Conservation (phyloP, 2,113 vertebrate species). For the Cololabis saira region DNA sequence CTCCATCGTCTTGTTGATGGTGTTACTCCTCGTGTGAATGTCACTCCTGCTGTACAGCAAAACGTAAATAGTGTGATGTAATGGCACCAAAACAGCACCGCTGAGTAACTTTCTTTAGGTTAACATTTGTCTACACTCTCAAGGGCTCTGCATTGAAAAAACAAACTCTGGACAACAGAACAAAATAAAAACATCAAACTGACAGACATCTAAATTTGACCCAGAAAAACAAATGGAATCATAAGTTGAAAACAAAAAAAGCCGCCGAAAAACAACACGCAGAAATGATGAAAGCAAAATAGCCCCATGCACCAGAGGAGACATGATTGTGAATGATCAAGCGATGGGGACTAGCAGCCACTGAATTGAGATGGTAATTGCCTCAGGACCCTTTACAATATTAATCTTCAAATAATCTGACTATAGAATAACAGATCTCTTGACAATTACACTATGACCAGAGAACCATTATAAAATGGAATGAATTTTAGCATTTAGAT, state of each 20-base stretch:
- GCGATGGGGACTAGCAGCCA: constrained; percentile 25
- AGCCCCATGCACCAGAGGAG: constrained; percentile 18
- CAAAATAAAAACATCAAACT: neutral
- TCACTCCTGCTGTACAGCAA: neutral
- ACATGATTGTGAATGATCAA: constrained; percentile 31
- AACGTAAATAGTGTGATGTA: constrained; percentile 11
- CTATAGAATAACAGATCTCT: constrained; percentile 52
- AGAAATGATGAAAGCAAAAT: constrained; percentile 53
- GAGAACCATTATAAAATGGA: constrained; percentile 49
- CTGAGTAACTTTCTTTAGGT: constrained; percentile 13
- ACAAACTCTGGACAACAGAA: neutral
- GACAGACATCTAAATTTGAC: constrained; percentile 3
- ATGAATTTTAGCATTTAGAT: constrained; percentile 50
- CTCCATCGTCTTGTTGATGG: constrained; percentile 4
- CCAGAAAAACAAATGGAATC: constrained; percentile 38
- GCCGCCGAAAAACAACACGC: constrained; percentile 33
- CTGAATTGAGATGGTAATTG: constrained; percentile 46
- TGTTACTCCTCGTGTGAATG: constrained; percentile 1
- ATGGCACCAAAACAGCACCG: neutral
- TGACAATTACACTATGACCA: constrained; percentile 46
- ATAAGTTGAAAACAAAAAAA: constrained; percentile 37
- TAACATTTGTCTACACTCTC: constrained; percentile 1
- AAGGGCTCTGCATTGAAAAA: neutral
- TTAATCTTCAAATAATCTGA: constrained; percentile 68
- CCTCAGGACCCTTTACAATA: constrained; percentile 54